Evolutionary conservation across 2,888 invertebrate genomes (phyloP).

Genomic region (Nemoura dubitans): DNA sequence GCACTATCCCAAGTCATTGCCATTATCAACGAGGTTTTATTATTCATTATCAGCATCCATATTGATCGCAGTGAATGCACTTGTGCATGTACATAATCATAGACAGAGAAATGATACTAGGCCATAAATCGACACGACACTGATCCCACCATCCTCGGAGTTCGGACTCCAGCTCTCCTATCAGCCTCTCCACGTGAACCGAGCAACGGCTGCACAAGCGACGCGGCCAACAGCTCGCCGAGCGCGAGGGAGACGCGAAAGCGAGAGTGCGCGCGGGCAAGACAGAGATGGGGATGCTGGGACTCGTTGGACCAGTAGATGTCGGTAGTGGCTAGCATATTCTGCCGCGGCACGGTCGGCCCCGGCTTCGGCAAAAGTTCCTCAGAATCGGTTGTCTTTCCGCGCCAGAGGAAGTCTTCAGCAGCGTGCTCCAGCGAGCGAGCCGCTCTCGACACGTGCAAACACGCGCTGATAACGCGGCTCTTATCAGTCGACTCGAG

Average conservation of each 20-base stretch:
- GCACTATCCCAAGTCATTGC: neutral
- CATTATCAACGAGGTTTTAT: slow-evolving; percentile 1
- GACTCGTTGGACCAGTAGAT: slow-evolving; percentile 31
- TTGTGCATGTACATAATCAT: slow-evolving; percentile 24
- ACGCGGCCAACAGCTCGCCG: neutral
- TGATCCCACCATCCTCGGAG: neutral
- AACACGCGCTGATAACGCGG: neutral
- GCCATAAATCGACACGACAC: slow-evolving; percentile 33
- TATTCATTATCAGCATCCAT: slow-evolving; percentile 1
- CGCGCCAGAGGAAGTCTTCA: slow-evolving; percentile 24
- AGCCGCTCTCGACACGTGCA: slow-evolving; percentile 20
- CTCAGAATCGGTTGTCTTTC: slow-evolving; percentile 24
- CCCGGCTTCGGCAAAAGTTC: neutral
- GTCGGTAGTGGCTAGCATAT: slow-evolving; percentile 33
- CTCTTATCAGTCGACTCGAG: neutral
- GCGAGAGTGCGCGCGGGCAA: slow-evolving; percentile 20
- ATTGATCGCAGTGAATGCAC: slow-evolving; percentile 21
- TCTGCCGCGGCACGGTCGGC: neutral
- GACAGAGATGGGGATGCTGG: neutral
- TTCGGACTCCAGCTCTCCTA: neutral
- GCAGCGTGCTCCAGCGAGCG: slow-evolving; percentile 23
- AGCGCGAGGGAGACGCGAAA: neutral
- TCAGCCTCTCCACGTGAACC: neutral
- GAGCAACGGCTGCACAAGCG: neutral
- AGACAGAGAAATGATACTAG: slow-evolving; percentile 2